Conservation (phyloP, 2,113 vertebrate species). For the Bubo bubo region DNA sequence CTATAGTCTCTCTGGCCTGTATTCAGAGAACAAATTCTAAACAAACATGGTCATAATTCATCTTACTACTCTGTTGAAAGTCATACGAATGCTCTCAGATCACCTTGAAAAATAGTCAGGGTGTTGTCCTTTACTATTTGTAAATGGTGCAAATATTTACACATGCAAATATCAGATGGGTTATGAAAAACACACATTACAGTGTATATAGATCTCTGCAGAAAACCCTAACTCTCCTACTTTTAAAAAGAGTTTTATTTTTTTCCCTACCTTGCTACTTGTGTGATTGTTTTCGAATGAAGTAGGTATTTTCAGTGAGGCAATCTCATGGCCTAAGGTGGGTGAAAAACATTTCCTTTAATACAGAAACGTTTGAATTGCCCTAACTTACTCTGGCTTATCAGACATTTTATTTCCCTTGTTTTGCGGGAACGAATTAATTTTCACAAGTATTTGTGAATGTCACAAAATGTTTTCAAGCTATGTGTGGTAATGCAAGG, state of each 20-base stretch:
- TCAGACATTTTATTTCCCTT: neutral
- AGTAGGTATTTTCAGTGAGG: neutral
- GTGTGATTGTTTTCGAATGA: neutral
- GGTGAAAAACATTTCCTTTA: neutral
- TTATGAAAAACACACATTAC: neutral
- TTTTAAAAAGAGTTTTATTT: neutral
- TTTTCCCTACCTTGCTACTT: neutral
- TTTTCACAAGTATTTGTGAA: neutral
- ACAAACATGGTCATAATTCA: neutral
- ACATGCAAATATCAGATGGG: neutral
- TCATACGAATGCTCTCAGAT: neutral
- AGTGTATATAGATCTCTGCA: neutral
- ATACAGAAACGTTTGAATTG: neutral
- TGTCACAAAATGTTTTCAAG: neutral
- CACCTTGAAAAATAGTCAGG: neutral
- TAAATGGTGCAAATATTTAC: neutral
- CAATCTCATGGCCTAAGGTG: neutral
- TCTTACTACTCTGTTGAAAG: neutral
- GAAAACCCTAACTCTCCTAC: neutral
- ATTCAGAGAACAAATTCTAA: neutral
- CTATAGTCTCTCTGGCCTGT: neutral
- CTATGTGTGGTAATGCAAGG: neutral
- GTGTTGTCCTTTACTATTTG: neutral
- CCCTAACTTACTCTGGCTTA: neutral
- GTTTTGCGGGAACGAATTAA: neutral